Evolutionary conservation across 2,888 invertebrate genomes (phyloP).

Genomic region (Myopa testacea): DNA sequence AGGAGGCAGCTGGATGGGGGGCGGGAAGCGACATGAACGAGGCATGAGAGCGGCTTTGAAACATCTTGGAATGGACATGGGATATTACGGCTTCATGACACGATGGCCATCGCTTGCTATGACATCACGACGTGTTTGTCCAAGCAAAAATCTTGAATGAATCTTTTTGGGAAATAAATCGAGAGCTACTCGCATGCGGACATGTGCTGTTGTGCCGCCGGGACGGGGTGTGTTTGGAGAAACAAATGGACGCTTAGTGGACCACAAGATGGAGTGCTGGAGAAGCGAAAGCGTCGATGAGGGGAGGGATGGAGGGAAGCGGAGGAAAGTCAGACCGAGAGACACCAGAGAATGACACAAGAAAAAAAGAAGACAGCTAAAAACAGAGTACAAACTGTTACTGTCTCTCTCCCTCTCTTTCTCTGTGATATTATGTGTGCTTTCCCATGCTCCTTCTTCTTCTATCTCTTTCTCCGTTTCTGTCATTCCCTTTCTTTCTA

Average conservation of each 20-base stretch:
- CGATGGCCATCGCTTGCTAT: constrained; percentile 12
- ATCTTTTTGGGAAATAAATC: constrained; percentile 19
- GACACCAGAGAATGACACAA: not conserved
- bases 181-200: constrained; percentile 8
- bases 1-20: not conserved
- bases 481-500: not conserved
- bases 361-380: not conserved
- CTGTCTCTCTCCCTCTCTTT: not conserved
- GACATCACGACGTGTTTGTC: constrained; percentile 32
- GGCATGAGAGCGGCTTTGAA: not conserved
- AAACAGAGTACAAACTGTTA: not conserved
- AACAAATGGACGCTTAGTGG: not conserved
- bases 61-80: too few relatives aligned
- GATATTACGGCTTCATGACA: not conserved
- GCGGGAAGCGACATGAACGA: not conserved
- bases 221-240: constrained; percentile 1
- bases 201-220: not conserved
- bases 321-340: not conserved
- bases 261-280: not conserved
- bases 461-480: too few relatives aligned
- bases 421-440: too few relatives aligned
- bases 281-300: not conserved
- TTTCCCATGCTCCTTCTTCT: too few relatives aligned
- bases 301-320: not conserved
- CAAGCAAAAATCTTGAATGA: constrained; percentile 28